Evolutionary conservation across 2,888 invertebrate genomes (phyloP).

Genomic region (Rhagonycha lutea): DNA sequence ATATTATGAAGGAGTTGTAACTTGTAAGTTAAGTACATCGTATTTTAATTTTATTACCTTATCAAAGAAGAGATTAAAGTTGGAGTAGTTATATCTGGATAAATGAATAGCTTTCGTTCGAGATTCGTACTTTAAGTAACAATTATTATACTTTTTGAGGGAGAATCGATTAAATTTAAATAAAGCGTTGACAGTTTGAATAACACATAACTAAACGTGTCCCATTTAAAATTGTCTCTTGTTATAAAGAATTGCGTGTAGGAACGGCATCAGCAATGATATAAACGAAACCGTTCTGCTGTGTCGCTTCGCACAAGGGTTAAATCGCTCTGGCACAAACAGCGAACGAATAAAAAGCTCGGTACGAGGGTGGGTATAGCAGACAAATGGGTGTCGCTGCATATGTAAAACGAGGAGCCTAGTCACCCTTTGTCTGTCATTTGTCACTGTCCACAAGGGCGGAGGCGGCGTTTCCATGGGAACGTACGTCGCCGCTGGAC

Average conservation of each 20-base stretch:
- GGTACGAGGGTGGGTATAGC: conserved; percentile 35
- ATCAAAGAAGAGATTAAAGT: background rate
- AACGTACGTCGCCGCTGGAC: conserved; percentile 40
- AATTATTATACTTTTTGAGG: conserved; percentile 1
- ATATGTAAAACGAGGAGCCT: conserved; percentile 57
- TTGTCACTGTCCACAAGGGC: conserved; percentile 54
- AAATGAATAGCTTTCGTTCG: background rate
- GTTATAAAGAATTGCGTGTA: conserved; percentile 29
- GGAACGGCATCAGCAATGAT: conserved; percentile 29
- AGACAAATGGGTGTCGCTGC: conserved; percentile 58
- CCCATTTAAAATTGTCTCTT: conserved; percentile 28
- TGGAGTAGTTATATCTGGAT: background rate
- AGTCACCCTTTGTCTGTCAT: conserved; percentile 57
- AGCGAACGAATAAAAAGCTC: conserved; percentile 33
- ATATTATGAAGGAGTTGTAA: background rate
- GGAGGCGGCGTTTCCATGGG: conserved; percentile 52
- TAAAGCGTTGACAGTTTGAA: conserved; percentile 28
- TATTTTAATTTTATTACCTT: background rate
- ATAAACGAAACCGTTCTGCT: conserved; percentile 32
- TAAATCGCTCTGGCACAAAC: conserved; percentile 32
- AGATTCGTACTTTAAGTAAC: background rate
- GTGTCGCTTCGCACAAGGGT: conserved; percentile 31
- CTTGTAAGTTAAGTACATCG: background rate
- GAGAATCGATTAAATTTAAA: conserved; percentile 27
- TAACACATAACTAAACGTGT: conserved; percentile 30